Evolutionary conservation across 2,888 invertebrate genomes (phyloP).

Genomic region (Drosophila pegasa): DNA sequence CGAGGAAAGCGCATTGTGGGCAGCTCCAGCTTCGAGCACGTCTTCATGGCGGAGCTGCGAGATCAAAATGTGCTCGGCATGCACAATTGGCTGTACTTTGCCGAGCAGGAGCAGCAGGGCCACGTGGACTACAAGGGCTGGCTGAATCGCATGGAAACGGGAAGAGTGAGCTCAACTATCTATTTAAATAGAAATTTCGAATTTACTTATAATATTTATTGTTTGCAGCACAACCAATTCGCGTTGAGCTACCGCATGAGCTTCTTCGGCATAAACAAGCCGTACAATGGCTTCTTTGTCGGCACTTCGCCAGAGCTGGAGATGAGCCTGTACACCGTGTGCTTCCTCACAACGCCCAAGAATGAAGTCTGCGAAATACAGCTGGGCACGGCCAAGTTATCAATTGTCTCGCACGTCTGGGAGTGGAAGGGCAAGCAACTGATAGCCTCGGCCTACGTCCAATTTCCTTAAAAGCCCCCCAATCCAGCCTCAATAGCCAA

Average conservation of each 20-base stretch:
- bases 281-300: slow-evolving; percentile 69
- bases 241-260: slow-evolving; percentile 59
- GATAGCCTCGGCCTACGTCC: slow-evolving; percentile 73
- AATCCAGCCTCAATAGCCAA: background rate
- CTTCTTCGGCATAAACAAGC: slow-evolving; percentile 68
- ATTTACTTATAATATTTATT: background rate
- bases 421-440: slow-evolving; percentile 74
- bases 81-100: slow-evolving; percentile 82
- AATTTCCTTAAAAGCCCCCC: slow-evolving; percentile 18
- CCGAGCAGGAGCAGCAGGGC: slow-evolving; percentile 77
- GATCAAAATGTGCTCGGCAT: slow-evolving; percentile 74
- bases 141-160: slow-evolving; percentile 64
- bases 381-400: slow-evolving; percentile 62
- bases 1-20: slow-evolving; percentile 72
- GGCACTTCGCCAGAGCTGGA: slow-evolving; percentile 81
- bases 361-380: slow-evolving; percentile 74
- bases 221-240: slow-evolving; percentile 63
- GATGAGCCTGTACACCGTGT: slow-evolving; percentile 77
- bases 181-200: background rate
- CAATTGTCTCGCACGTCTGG: slow-evolving; percentile 74
- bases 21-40: slow-evolving; percentile 82
- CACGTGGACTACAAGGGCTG: slow-evolving; percentile 80
- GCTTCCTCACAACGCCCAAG: slow-evolving; percentile 70
- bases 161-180: slow-evolving; percentile 58
- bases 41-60: slow-evolving; percentile 78